phyloP scores from a whole-genome alignment of 2,888 invertebrate genomes.

The Drosophila villosipedis region DNA sequence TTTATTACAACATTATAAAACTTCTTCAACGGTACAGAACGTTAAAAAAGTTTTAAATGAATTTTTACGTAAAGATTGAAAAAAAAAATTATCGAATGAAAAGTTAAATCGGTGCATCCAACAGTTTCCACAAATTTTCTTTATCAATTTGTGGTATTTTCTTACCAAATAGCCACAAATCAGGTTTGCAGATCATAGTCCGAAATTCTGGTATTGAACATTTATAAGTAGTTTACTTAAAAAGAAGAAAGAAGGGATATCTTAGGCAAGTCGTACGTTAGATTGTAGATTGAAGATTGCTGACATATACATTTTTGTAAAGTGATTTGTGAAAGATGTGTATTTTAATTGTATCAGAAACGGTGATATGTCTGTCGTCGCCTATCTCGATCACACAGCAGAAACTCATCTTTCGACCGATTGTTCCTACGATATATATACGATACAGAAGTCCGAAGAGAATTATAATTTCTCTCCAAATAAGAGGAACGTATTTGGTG shows the following conservation, averaged over 20 bases:
- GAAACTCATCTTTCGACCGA: neutral
- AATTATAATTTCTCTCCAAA: neutral
- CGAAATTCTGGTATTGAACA: neutral
- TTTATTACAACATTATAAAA: neutral
- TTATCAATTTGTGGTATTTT: neutral
- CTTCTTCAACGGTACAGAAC: neutral
- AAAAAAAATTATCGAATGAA: neutral
- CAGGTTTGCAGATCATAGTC: neutral
- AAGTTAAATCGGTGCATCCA: neutral
- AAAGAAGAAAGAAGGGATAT: neutral
- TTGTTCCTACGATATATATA: neutral
- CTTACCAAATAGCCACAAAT: neutral
- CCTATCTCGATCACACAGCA: conserved; percentile 1
- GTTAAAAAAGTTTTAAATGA: neutral
- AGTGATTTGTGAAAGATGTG: neutral
- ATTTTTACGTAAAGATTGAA: neutral
- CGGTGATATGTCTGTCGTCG: no score
- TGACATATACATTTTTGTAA: neutral
- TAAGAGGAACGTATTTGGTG: no score
- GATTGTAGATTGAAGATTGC: neutral
- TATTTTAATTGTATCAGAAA: no score
- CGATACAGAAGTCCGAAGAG: neutral
- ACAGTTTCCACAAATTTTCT: neutral
- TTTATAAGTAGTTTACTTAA: neutral
- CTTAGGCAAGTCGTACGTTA: neutral